Evolutionary conservation across 2,888 invertebrate species (phyloP), one percentile per base, ranked within the genome.

Genomic region (Diloba caeruleocephala): DNA sequence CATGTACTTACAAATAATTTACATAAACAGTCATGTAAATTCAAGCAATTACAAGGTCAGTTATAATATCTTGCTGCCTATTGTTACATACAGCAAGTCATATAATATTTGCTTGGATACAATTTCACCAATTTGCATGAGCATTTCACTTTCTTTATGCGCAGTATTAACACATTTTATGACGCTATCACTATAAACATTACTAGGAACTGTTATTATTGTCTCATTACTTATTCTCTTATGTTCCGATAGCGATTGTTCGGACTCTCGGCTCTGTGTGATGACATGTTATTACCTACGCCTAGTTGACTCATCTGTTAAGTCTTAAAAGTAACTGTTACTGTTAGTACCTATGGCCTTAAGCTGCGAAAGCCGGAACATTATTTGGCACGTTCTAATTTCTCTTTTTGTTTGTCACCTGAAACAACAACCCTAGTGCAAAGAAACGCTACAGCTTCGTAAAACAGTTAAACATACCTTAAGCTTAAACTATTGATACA

Each of bases 71-170:
- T 46, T 29, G 34, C 44, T 28, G 31, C 19, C 32, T 34, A 59
- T 71, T 71, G 59, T 71, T 55, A 53, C 48, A 62, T 46, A 49
- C 59, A 49, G 58, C 60, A 57, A 71, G 58, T 72, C 71, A 72
- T 71, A 61, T 54, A 65, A 61, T 67, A 60, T 69, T 69, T 71
- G 34, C 51, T 57, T 54, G 51, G 50, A 58, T 58, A 53, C 37
- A 72, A 79, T 81, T 82, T 81, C 79, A 78, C 78, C 76, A 69
- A 83, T 78, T 75, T 77, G 72, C 75, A 79, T 80, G 71, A 60
- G 58, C 57, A 62, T 81, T 82, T 82, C 80, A 80, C 83, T 82
- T 82, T 83, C 79, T 68, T 77, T 58, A 39, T 54, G 42, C 32
- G 15, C 41, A 7, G 58, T 74, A 75, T 81, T 79, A 79, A 72